Evolutionary conservation across 2,797 vertebrate genomes (phyloP).

Genomic region (Cheirogaleus major): DNA sequence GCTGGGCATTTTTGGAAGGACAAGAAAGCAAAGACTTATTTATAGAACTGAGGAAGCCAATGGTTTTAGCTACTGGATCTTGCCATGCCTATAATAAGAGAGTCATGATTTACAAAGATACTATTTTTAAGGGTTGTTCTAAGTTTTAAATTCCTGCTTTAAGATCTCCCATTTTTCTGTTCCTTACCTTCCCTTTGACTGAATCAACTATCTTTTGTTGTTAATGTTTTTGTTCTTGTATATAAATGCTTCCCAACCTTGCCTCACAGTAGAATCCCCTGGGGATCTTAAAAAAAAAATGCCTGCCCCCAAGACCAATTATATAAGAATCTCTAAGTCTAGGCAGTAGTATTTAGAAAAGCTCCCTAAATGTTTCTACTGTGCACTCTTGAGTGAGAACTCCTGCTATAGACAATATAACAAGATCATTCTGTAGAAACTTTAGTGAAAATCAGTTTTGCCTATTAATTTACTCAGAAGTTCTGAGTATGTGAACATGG

Average conservation of each 20-base stretch:
- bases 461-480: slow-evolving; percentile 8
- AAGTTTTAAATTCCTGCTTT: slow-evolving; percentile 2
- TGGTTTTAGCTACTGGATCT: background rate
- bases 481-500: background rate
- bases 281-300: background rate
- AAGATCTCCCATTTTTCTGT: background rate
- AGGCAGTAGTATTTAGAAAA: background rate
- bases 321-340: background rate
- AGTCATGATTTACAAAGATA: background rate
- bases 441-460: background rate
- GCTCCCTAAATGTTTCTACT: background rate
- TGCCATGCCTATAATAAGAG: background rate
- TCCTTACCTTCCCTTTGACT: background rate
- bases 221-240: background rate
- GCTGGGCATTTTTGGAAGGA: background rate
- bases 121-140: background rate
- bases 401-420: background rate
- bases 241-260: background rate
- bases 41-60: background rate
- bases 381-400: background rate
- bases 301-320: background rate
- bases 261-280: background rate
- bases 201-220: background rate
- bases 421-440: background rate
- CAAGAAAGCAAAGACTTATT: background rate